A percentile compares a stretch with the other conserved stretches of the same genome.
These are phyloP conservation scores for Altica lythri DNA, from an alignment of 2,888 invertebrate genomes.

Conservation along the genomic window DNA sequence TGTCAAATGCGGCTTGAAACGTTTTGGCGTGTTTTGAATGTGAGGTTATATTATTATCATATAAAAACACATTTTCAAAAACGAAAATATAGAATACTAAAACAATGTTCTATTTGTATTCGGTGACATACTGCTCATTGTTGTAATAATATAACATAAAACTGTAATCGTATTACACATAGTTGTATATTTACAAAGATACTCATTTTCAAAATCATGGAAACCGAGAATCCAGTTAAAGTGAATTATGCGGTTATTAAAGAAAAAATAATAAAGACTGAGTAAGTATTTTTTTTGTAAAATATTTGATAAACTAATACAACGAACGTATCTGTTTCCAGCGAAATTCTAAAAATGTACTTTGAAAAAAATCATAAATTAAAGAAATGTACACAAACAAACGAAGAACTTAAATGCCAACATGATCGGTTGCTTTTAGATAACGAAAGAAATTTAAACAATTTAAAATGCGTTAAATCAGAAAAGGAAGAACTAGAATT, in stretches of 20 bases:
- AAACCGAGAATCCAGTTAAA: constrained; percentile 14
- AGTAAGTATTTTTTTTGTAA: constrained; percentile 39
- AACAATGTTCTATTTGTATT: no score
- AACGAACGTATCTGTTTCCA: no score
- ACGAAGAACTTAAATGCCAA: constrained; percentile 35
- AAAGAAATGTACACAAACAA: constrained; percentile 33
- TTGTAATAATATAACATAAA: no score
- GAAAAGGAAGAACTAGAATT: constrained; percentile 30
- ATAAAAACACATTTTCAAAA: neutral
- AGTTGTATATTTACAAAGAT: neutral
- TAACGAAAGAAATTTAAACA: constrained; percentile 36
- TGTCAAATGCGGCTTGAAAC: constrained; percentile 7
- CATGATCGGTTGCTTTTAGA: constrained; percentile 37
- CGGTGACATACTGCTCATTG: no score
- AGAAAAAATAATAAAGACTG: constrained; percentile 46
- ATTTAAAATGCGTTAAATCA: constrained; percentile 29
- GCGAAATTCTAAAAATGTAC: constrained; percentile 41
- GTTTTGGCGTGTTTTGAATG: constrained; percentile 11
- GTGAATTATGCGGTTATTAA: constrained; percentile 40
- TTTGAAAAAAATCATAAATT: constrained; percentile 38
- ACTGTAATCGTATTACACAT: neutral
- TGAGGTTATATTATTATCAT: constrained; percentile 8
- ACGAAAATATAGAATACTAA: neutral
- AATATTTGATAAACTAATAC: constrained; percentile 5
- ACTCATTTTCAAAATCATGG: neutral